These are phyloP conservation scores for Setipinna tenuifilis DNA, from an alignment of 2,797 vertebrate genomes.

Conservation along the genomic window DNA sequence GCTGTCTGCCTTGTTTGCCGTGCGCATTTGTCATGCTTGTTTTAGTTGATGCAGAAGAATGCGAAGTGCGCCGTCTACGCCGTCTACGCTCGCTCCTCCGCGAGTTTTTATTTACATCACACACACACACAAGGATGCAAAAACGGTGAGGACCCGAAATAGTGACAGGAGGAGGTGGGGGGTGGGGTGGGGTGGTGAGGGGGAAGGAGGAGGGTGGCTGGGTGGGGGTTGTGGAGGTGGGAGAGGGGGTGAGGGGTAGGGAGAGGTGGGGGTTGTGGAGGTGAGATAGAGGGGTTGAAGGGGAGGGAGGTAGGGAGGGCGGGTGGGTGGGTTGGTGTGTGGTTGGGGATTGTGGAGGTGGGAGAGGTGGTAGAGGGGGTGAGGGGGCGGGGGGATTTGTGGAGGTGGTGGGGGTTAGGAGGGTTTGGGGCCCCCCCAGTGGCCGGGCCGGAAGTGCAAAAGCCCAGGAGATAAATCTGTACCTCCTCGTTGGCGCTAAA, in stretches of 20 bases:
- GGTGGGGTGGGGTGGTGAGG: slow-evolving; percentile 28
- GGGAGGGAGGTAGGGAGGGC: too few relatives aligned
- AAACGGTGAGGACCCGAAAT: not conserved
- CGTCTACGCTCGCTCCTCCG: slow-evolving; percentile 64
- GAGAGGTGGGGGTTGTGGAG: not conserved
- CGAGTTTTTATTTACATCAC: slow-evolving; percentile 66
- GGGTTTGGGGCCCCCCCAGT: not conserved
- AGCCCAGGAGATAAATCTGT: slow-evolving; percentile 70
- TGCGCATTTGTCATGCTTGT: slow-evolving; percentile 16
- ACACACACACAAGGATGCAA: slow-evolving; percentile 39
- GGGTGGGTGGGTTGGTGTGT: not conserved
- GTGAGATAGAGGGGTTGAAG: not conserved
- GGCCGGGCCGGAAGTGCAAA: slow-evolving; percentile 41
- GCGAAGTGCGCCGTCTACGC: slow-evolving; percentile 71
- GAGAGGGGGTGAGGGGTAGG: not conserved
- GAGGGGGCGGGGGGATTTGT: slow-evolving; percentile 1
- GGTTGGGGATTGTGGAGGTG: slow-evolving; percentile 6
- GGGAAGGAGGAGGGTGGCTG: too few relatives aligned
- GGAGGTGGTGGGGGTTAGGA: not conserved
- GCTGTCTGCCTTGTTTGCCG: not conserved
- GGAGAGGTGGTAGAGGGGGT: not conserved
- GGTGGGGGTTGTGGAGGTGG: too few relatives aligned
- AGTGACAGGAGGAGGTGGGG: not conserved
- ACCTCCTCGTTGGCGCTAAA: slow-evolving; percentile 58
- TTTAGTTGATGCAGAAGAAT: slow-evolving; percentile 74